A percentile compares a stretch with the other conserved stretches of the same genome.
Evolutionary conservation across 2,113 vertebrate genomes (phyloP).

Genomic region (Synodontis membranacea): DNA sequence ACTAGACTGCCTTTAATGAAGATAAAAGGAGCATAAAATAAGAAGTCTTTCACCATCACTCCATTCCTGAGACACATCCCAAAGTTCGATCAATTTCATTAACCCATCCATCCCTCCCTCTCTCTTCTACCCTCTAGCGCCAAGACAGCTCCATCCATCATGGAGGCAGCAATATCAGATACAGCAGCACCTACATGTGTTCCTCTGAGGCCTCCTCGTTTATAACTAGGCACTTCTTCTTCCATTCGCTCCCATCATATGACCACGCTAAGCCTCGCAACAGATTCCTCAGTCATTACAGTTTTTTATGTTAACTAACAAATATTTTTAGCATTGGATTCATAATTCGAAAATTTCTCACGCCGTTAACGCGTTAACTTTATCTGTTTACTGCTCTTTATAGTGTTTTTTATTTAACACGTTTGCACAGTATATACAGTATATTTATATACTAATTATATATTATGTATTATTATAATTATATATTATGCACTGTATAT

Average conservation of each 20-base stretch:
- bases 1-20: constrained; percentile 23
- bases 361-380: not conserved
- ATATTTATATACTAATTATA: too few relatives aligned
- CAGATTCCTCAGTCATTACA: not conserved
- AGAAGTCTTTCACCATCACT: not conserved
- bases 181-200: constrained; percentile 31
- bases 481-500: too few relatives aligned
- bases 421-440: not conserved
- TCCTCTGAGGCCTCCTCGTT: constrained; percentile 15
- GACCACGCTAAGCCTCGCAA: not conserved
- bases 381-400: not conserved
- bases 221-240: constrained; percentile 7
- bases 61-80: constrained; percentile 6
- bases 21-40: constrained; percentile 19
- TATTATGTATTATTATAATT: too few relatives aligned
- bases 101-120: constrained; percentile 27
- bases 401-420: too few relatives aligned
- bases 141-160: constrained; percentile 43
- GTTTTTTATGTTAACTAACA: not conserved
- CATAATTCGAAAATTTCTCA: not conserved
- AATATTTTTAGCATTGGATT: not conserved
- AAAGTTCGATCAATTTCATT: constrained; percentile 39
- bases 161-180: constrained; percentile 24
- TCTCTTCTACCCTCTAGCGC: constrained; percentile 21
- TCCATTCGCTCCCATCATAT: not conserved